A percentile compares a stretch with the other conserved stretches of the same genome.
phyloP scores from a whole-genome alignment of 2,888 invertebrate species.

The Ptilodon capucinus region DNA sequence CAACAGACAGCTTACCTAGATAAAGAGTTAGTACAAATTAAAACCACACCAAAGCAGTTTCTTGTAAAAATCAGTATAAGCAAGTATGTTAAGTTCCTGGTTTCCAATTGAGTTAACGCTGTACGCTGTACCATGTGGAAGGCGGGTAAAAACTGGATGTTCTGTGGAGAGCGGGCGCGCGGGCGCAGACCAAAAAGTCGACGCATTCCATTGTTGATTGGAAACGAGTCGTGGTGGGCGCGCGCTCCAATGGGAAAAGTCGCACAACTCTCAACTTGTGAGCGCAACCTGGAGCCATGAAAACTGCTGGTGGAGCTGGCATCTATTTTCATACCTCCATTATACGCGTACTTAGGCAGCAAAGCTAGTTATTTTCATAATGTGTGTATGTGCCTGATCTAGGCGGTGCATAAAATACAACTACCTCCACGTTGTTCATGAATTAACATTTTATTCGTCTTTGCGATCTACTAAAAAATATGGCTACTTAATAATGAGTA shows the following conservation, averaged over 20 bases:
- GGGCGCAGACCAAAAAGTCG: slow-evolving; percentile 69
- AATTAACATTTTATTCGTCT: no score
- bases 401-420: no score
- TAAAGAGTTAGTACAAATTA: no score
- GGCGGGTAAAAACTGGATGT: slow-evolving; percentile 63
- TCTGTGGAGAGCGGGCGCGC: slow-evolving; percentile 37
- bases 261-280: slow-evolving; percentile 48
- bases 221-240: slow-evolving; percentile 71
- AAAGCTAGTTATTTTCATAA: no score
- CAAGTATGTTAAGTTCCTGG: slow-evolving; percentile 50
- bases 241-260: slow-evolving; percentile 70
- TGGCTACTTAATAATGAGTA: no score
- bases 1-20: neutral
- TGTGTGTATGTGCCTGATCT: no score
- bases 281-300: slow-evolving; percentile 42
- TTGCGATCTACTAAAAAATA: no score
- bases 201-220: slow-evolving; percentile 78
- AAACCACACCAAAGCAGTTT: slow-evolving; percentile 4
- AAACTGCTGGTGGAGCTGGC: slow-evolving; percentile 48
- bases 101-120: slow-evolving; percentile 55
- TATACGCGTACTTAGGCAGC: no score
- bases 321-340: no score
- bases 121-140: slow-evolving; percentile 28
- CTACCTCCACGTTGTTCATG: no score
- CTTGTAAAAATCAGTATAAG: slow-evolving; percentile 38